phyloP scores from a whole-genome alignment of 2,797 vertebrate genomes.

The Pseudotriccus pelzelni region DNA sequence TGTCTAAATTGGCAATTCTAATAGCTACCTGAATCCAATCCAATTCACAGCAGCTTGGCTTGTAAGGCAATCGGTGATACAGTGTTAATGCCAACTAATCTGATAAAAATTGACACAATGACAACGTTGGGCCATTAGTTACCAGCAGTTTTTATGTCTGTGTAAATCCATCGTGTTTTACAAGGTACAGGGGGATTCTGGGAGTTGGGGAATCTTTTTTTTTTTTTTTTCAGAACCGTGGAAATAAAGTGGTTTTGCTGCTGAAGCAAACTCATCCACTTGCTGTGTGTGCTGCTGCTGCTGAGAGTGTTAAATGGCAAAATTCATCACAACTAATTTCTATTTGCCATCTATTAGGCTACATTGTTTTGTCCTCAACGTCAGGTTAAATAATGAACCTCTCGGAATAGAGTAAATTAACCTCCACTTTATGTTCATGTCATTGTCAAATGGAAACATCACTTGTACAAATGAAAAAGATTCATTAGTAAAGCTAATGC shows the following conservation, averaged over 20 bases:
- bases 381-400: constrained; percentile 83
- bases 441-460: constrained; percentile 85
- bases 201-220: neutral
- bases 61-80: constrained; percentile 67
- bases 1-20: constrained; percentile 65
- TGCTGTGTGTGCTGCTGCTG: neutral
- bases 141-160: constrained; percentile 64
- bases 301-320: constrained; percentile 78
- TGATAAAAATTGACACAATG: constrained; percentile 69
- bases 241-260: constrained; percentile 14
- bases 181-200: constrained; percentile 50
- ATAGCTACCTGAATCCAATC: constrained; percentile 68
- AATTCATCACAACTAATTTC: constrained; percentile 90
- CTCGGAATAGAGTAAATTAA: constrained; percentile 82
- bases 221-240: neutral
- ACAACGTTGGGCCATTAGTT: constrained; percentile 54
- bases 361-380: constrained; percentile 80
- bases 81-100: constrained; percentile 67
- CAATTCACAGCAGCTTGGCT: constrained; percentile 48
- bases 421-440: constrained; percentile 83
- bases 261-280: constrained; percentile 32
- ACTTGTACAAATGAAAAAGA: constrained; percentile 81
- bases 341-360: constrained; percentile 88
- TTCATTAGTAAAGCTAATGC: constrained; percentile 82
- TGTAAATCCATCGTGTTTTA: constrained; percentile 63